Base-by-base conservation (phyloP, 2,888 invertebrate species). In the Standfussiana lucernea region DNA sequence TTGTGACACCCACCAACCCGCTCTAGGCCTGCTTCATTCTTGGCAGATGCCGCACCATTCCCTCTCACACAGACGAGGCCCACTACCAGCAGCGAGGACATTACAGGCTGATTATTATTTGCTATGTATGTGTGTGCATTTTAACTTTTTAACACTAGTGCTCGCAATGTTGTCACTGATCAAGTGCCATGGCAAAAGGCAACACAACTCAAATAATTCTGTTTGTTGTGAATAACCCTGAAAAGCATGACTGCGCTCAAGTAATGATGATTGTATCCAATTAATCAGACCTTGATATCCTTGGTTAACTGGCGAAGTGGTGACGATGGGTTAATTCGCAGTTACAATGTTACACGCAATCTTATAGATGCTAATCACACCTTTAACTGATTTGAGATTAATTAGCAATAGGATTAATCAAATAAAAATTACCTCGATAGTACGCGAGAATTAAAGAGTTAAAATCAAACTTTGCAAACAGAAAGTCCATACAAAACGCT, bases 211-310 rank as follows among this genome's bases (percentile, higher is more conserved):
- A 32, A n/a, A 32, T 0, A 13, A 50, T 24, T 77, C 8, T 28
- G 6, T 28, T 65, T 28, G 3, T 11, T 53, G 18, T 37, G 18
- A 47, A 47, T 71, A 61, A 28, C 47, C 77, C 32, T 61, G 47
- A 80, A 61, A 50, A 61, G 3, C 15, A 11, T n/a, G 32, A 10
- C 40, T 50, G 18, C 28, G 18, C 35, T 50, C 15, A 72, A 61
- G 13, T 47, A 42, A 79, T 72, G 10, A 71, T 61, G 40, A 72
- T 72, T 61, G 18, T 50, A 61, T 47, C 18, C 40, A 77, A 71
- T 79, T 77, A 71, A 77, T 40, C n/a, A 79, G 40, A 40, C 77
- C 71, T 79, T 77, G 80, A 70, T 77, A 71, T 71, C 37, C 70
- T 40, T 61, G 15, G 40, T 6, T 47, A 70, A 40, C 76, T 37